Evolutionary conservation across 2,113 vertebrate genomes (phyloP).

Genomic region (Thermophis baileyi): DNA sequence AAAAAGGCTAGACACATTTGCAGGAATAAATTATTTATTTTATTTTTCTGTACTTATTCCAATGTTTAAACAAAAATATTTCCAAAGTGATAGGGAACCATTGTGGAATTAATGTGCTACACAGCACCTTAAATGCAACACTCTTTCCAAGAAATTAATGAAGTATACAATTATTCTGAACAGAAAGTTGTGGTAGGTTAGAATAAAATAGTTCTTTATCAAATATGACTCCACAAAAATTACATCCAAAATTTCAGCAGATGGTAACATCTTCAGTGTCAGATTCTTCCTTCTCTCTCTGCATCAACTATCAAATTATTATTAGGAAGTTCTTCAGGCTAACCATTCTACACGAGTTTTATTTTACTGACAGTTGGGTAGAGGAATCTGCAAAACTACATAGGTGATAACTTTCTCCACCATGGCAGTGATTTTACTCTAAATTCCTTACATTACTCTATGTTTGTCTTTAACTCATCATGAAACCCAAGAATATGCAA

Average conservation of each 20-base stretch:
- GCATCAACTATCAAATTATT: not conserved
- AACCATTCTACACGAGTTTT: not conserved
- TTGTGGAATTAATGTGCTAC: constrained; percentile 13
- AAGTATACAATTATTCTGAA: constrained; percentile 20
- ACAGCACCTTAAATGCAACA: constrained; percentile 25
- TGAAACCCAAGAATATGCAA: constrained; percentile 3
- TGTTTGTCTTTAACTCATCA: constrained; percentile 2
- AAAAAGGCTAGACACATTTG: constrained; percentile 6
- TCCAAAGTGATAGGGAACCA: not conserved
- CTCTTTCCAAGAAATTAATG: constrained; percentile 41
- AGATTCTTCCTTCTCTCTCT: not conserved
- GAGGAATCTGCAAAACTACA: constrained; percentile 32
- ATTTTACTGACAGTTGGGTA: constrained; percentile 1
- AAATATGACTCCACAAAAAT: constrained; percentile 1
- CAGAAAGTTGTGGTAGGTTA: not conserved
- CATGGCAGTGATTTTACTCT: not conserved
- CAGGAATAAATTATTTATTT: constrained; percentile 23
- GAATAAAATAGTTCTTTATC: constrained; percentile 9
- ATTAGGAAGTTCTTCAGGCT: not conserved
- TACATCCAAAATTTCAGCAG: not conserved
- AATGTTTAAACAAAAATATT: constrained; percentile 41
- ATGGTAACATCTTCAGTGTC: not conserved
- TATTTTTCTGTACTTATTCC: constrained; percentile 57
- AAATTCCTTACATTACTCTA: constrained; percentile 12
- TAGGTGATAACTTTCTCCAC: constrained; percentile 2